A percentile compares a stretch with the other conserved stretches of the same genome.
Evolutionary conservation across 2,888 invertebrate species (phyloP).

Genomic region (Cremastinae sp.): DNA sequence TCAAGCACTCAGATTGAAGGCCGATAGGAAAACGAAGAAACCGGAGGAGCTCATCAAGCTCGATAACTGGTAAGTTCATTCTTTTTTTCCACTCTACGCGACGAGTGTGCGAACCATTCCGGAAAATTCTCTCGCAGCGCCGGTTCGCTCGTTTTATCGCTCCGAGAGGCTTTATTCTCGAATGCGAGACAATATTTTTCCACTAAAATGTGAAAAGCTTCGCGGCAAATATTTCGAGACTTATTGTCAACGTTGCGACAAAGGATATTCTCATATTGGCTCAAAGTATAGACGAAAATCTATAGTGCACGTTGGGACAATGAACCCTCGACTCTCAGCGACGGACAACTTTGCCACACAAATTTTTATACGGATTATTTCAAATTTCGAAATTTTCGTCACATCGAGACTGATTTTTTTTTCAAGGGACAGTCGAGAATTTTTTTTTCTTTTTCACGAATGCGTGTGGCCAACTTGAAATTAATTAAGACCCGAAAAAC

Average conservation of each 20-base stretch:
- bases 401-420: neutral
- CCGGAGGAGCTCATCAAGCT: constrained; percentile 96
- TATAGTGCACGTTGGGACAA: constrained; percentile 72
- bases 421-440: no score
- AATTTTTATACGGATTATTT: constrained; percentile 57
- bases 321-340: constrained; percentile 77
- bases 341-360: constrained; percentile 70
- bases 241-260: neutral
- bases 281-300: constrained; percentile 38
- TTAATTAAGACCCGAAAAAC: no score
- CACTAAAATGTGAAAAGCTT: no score
- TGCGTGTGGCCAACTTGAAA: no score
- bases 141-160: neutral
- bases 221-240: no score
- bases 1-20: constrained; percentile 94
- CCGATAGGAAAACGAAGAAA: constrained; percentile 94
- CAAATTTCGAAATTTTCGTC: neutral
- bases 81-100: constrained; percentile 12
- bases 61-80: constrained; percentile 93
- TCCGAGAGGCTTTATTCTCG: no score
- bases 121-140: constrained; percentile 26
- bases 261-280: constrained; percentile 6
- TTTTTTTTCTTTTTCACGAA: no score
- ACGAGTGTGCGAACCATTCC: constrained; percentile 32
- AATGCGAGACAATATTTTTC: no score